Evolutionary conservation across 2,113 vertebrate genomes (phyloP).

Genomic region (Trematomus loennbergii): DNA sequence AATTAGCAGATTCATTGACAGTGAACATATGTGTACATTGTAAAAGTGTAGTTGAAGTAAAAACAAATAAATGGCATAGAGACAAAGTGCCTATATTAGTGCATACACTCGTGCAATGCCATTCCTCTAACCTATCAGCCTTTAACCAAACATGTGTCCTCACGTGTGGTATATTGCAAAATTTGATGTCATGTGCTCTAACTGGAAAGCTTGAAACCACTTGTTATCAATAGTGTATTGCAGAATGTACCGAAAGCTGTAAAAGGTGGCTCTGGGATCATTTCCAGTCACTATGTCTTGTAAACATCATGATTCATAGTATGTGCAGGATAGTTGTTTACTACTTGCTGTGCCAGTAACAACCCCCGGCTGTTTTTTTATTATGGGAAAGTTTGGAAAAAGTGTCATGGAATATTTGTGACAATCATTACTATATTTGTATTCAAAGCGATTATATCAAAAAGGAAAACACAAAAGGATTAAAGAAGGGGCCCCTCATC

Average conservation of each 20-base stretch:
- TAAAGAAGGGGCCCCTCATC: not conserved
- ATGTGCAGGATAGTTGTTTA: not conserved
- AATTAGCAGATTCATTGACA: too few relatives aligned
- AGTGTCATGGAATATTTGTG: not conserved
- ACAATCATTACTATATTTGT: not conserved
- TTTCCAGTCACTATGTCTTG: conserved; percentile 4
- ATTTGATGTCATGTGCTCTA: not conserved
- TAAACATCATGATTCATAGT: conserved; percentile 22
- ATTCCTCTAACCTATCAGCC: too few relatives aligned
- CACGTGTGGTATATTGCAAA: not conserved
- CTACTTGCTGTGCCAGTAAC: not conserved
- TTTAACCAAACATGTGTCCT: not conserved
- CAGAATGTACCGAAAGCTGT: not conserved
- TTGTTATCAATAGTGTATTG: not conserved
- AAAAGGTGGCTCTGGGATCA: not conserved
- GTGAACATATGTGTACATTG: too few relatives aligned
- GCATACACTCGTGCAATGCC: too few relatives aligned
- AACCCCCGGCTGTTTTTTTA: not conserved
- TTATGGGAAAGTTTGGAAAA: not conserved
- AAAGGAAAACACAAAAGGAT: not conserved
- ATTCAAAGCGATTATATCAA: not conserved
- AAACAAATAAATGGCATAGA: not conserved
- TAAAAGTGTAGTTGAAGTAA: too few relatives aligned
- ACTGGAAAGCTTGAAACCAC: not conserved
- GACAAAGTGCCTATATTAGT: not conserved